Evolutionary conservation across 2,113 vertebrate genomes (phyloP).

Genomic region (Barbus barbus): DNA sequence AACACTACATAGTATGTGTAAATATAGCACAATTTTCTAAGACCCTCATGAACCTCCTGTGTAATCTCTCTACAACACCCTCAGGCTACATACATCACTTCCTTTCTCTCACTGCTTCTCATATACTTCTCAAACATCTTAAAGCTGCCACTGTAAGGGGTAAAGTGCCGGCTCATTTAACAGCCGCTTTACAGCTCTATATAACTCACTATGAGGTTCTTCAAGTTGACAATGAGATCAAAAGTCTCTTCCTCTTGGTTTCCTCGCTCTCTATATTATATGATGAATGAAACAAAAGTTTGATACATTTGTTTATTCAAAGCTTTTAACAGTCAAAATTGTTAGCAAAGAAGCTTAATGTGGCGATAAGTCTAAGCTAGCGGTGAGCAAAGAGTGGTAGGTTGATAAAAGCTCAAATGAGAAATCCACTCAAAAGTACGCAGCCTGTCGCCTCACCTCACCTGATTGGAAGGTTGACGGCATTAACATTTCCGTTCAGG

Average conservation of each 20-base stretch:
- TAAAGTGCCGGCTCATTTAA: constrained; percentile 20
- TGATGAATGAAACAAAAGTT: neutral
- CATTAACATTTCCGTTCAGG: neutral
- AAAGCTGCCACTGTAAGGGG: constrained; percentile 1
- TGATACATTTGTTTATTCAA: neutral
- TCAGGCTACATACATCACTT: neutral
- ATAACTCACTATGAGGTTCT: constrained; percentile 2
- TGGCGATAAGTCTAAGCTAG: neutral
- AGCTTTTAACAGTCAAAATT: neutral
- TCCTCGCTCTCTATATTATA: neutral
- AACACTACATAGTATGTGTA: constrained; percentile 3
- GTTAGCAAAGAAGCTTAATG: constrained; percentile 7
- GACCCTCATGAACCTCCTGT: neutral
- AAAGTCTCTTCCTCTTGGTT: neutral
- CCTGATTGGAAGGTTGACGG: neutral
- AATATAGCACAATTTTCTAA: constrained; percentile 11
- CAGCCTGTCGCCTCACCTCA: neutral
- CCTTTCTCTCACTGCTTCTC: neutral
- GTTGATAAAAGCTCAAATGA: neutral
- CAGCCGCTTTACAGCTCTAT: neutral
- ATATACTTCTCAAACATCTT: neutral
- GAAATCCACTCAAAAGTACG: neutral
- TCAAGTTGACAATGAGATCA: neutral
- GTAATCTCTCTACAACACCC: constrained; percentile 19
- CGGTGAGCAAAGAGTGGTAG: neutral